A percentile compares a stretch with the other conserved stretches of the same genome.
These are phyloP conservation scores for Drosophila mercatorum DNA, from an alignment of 2,888 invertebrate genomes.

Conservation along the genomic window DNA sequence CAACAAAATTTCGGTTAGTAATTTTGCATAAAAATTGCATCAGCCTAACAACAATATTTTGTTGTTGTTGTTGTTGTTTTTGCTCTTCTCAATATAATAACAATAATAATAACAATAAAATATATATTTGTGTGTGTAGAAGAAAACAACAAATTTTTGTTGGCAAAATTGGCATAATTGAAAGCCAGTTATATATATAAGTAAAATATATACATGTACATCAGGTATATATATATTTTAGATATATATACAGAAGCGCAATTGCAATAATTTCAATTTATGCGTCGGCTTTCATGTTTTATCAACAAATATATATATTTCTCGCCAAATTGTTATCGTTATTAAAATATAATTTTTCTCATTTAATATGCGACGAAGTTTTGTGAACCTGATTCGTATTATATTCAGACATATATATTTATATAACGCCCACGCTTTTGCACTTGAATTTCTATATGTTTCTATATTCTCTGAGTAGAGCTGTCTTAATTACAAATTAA, in stretches of 20 bases:
- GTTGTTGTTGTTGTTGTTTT: not conserved
- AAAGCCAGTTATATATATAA: constrained; percentile 69
- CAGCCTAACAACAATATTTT: constrained; percentile 54
- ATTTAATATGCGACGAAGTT: constrained; percentile 15
- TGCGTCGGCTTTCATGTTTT: constrained; percentile 48
- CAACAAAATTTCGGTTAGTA: constrained; percentile 60
- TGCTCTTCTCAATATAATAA: constrained; percentile 11
- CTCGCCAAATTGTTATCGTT: constrained; percentile 8
- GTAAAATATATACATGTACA: constrained; percentile 12
- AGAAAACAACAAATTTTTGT: constrained; percentile 54
- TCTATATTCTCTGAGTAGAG: constrained; percentile 16
- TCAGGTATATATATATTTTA: constrained; percentile 1
- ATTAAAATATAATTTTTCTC: constrained; percentile 7
- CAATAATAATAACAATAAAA: constrained; percentile 19
- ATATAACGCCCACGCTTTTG: constrained; percentile 56
- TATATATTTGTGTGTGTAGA: constrained; percentile 23
- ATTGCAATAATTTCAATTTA: constrained; percentile 74
- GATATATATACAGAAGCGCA: constrained; percentile 59
- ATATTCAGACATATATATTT: not conserved
- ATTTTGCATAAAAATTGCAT: constrained; percentile 76
- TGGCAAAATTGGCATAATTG: constrained; percentile 61
- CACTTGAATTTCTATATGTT: constrained; percentile 27
- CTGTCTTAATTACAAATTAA: constrained; percentile 59
- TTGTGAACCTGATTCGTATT: constrained; percentile 1
- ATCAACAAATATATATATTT: constrained; percentile 34